Conservation (phyloP, 2,888 invertebrate species). For the Deroplatys truncata region DNA sequence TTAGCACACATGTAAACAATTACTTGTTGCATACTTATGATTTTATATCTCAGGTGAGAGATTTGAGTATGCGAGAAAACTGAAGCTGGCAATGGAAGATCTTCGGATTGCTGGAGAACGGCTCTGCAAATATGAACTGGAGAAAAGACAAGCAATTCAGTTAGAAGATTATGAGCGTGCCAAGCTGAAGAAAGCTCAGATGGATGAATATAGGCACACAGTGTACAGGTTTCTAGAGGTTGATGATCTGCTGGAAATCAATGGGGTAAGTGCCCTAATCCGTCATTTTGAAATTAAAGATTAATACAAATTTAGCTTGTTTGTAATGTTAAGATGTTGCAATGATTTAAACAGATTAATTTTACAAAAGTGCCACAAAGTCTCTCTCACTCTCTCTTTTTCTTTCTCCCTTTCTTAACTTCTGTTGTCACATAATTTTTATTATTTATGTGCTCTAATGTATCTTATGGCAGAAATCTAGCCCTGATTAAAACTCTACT, state of each 20-base stretch:
- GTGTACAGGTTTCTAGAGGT: constrained; percentile 72
- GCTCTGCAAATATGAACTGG: constrained; percentile 83
- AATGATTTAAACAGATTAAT: too few species aligned
- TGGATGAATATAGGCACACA: constrained; percentile 75
- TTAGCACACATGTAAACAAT: too few species aligned
- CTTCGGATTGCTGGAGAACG: constrained; percentile 83
- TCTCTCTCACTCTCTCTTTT: too few species aligned
- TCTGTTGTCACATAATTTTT: too few species aligned
- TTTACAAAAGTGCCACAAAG: too few species aligned
- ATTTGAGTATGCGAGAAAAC: constrained; percentile 88
- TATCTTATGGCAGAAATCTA: too few species aligned
- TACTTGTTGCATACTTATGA: not conserved
- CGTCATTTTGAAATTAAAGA: not conserved
- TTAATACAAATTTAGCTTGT: not conserved
- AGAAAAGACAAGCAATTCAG: constrained; percentile 88
- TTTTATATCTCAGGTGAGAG: constrained; percentile 65
- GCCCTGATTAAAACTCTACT: too few species aligned
- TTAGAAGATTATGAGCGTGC: constrained; percentile 91
- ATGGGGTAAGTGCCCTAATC: constrained; percentile 56
- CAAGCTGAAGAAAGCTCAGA: constrained; percentile 80
- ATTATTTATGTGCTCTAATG: too few species aligned
- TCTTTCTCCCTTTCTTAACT: too few species aligned
- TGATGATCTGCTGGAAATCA: constrained; percentile 71
- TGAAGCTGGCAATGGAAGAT: constrained; percentile 81
- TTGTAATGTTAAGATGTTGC: too few species aligned